A percentile compares a stretch with the other conserved stretches of the same genome.
Evolutionary conservation across 2,888 invertebrate genomes (phyloP).

Genomic region (Himalopsyche anomala): DNA sequence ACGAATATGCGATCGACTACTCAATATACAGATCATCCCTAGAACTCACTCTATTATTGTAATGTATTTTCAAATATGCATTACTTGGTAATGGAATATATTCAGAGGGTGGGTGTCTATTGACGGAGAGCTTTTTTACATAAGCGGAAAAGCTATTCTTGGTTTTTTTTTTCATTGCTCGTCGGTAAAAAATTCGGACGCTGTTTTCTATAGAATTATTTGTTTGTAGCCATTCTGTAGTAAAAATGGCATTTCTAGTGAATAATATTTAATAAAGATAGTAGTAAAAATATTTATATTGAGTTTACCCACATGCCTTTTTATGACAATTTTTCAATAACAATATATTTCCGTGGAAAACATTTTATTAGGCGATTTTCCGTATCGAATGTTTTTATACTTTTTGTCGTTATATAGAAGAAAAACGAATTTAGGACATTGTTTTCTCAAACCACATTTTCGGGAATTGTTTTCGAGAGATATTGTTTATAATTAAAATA

Average conservation of each 20-base stretch:
- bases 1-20: neutral
- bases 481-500: too few relatives aligned
- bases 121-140: constrained; percentile 44
- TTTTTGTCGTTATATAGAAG: neutral
- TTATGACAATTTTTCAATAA: neutral
- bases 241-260: neutral
- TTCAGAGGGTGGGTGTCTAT: constrained; percentile 47
- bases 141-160: constrained; percentile 48
- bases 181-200: constrained; percentile 33
- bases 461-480: too few relatives aligned
- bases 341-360: neutral
- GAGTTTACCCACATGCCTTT: neutral
- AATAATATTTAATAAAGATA: neutral
- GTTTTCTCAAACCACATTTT: too few relatives aligned
- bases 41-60: constrained; percentile 57
- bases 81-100: constrained; percentile 58
- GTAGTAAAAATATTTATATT: constrained; percentile 18
- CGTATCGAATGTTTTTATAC: too few relatives aligned
- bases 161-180: neutral
- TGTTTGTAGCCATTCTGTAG: neutral
- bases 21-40: too few relatives aligned
- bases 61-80: constrained; percentile 64
- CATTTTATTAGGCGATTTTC: neutral
- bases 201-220: neutral
- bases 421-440: neutral